A percentile compares a stretch with the other conserved stretches of the same genome.
Evolutionary conservation across 2,888 invertebrate species (phyloP).

Genomic region (Anthophora plumipes): DNA sequence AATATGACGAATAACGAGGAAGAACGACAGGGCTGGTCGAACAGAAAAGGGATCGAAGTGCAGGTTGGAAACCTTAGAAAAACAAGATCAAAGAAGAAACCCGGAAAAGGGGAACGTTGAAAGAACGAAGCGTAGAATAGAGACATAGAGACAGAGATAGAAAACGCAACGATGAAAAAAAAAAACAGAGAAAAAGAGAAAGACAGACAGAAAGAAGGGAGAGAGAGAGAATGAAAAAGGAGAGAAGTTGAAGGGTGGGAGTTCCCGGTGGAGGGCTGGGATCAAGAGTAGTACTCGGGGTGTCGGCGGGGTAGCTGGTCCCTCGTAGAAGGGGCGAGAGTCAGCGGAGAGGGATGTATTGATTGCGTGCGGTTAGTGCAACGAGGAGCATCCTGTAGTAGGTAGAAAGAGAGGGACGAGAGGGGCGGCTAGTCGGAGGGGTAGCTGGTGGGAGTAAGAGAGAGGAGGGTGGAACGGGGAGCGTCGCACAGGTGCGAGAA

Average conservation of each 20-base stretch:
- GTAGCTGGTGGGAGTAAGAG: neutral
- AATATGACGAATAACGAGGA: constrained; percentile 32
- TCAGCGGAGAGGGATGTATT: constrained; percentile 77
- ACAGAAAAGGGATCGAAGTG: neutral
- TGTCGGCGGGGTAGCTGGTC: constrained; percentile 43
- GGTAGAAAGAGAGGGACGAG: constrained; percentile 27
- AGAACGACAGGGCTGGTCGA: constrained; percentile 14
- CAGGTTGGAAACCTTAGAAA: neutral
- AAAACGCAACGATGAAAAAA: constrained; percentile 33
- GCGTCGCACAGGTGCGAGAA: constrained; percentile 42
- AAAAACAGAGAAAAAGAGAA: constrained; percentile 44
- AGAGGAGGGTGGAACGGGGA: constrained; percentile 8
- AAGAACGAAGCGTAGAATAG: too few species aligned
- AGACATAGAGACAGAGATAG: too few species aligned
- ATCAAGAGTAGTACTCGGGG: constrained; percentile 68
- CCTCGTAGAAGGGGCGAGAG: constrained; percentile 58
- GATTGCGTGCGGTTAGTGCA: constrained; percentile 80
- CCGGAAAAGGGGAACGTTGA: neutral
- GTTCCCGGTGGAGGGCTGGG: constrained; percentile 65
- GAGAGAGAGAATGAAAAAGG: constrained; percentile 38
- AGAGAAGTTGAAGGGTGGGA: constrained; percentile 6
- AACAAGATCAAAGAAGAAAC: constrained; percentile 9
- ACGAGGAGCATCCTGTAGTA: constrained; percentile 60
- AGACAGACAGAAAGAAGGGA: constrained; percentile 16
- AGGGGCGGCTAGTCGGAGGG: constrained; percentile 1